Conservation (phyloP, 2,113 vertebrate species). For the Limnothrissa miodon region DNA sequence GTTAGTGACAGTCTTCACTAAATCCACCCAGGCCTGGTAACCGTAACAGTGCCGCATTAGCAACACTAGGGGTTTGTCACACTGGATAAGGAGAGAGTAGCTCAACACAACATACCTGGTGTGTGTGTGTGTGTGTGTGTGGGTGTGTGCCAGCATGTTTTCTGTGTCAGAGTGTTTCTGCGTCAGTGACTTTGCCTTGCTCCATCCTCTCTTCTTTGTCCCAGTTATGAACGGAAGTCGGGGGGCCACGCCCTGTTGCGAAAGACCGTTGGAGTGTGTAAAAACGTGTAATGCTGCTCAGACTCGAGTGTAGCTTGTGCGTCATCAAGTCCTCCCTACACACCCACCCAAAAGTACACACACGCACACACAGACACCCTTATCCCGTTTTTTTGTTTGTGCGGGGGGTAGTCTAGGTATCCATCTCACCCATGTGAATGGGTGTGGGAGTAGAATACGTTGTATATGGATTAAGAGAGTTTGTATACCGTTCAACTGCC, state of each 20-base stretch:
- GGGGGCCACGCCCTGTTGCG: slow-evolving; percentile 31
- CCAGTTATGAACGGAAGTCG: slow-evolving; percentile 30
- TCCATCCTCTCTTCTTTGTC: slow-evolving; percentile 13
- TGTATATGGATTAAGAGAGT: background rate
- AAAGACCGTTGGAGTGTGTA: slow-evolving; percentile 14
- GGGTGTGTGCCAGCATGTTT: background rate
- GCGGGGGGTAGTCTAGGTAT: background rate
- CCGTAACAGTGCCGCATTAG: background rate
- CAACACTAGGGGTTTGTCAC: background rate
- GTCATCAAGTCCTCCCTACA: slow-evolving; percentile 28
- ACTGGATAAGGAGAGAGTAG: background rate
- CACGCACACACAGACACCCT: slow-evolving; percentile 1
- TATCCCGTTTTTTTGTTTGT: background rate
- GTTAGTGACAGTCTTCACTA: no score
- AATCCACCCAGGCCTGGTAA: background rate
- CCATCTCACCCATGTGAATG: background rate
- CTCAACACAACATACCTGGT: background rate
- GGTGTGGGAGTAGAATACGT: background rate
- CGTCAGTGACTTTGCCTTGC: background rate
- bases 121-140: slow-evolving; percentile 16
- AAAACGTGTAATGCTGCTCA: slow-evolving; percentile 23
- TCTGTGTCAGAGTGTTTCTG: background rate
- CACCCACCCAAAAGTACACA: slow-evolving; percentile 38
- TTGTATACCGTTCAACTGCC: background rate
- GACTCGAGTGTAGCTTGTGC: slow-evolving; percentile 30